A percentile compares a stretch with the other conserved stretches of the same genome.
Evolutionary conservation across 2,113 vertebrate genomes (phyloP).

Genomic region (Myotis davidii): DNA sequence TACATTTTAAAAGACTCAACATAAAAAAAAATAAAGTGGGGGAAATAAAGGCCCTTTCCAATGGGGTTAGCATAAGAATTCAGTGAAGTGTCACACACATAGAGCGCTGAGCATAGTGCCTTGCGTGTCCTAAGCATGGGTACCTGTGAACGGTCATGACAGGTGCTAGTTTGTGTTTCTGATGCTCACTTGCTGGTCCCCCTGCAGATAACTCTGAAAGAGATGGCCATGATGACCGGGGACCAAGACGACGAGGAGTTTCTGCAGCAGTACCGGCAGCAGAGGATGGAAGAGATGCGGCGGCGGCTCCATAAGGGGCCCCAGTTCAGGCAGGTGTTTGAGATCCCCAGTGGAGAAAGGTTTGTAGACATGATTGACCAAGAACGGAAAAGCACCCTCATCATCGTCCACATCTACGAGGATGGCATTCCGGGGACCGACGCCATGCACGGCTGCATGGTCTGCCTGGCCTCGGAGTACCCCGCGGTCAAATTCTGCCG

Average conservation of each 20-base stretch:
- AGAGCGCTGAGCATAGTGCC: neutral
- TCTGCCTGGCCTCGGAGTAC: conserved; percentile 95
- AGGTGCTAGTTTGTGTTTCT: neutral
- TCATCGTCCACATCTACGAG: conserved; percentile 97
- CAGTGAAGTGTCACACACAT: neutral
- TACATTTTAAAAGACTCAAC: too few relatives aligned
- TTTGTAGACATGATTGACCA: conserved; percentile 96
- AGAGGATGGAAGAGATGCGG: conserved; percentile 97
- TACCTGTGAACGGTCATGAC: neutral
- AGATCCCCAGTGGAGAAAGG: conserved; percentile 92
- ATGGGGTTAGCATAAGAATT: neutral
- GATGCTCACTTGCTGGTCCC: neutral
- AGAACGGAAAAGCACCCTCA: conserved; percentile 91
- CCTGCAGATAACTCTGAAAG: conserved; percentile 92
- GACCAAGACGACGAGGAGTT: conserved; percentile 94
- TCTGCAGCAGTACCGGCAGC: conserved; percentile 95
- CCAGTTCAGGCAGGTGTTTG: conserved; percentile 93
- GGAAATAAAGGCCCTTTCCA: neutral
- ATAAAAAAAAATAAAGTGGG: neutral
- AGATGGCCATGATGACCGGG: conserved; percentile 91
- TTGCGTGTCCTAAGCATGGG: neutral
- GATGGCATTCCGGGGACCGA: conserved; percentile 91
- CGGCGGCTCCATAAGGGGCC: conserved; percentile 92
- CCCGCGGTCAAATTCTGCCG: conserved; percentile 95
- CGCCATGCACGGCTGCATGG: conserved; percentile 94